Base-by-base conservation (phyloP, 2,888 invertebrate species). In the Linnaemya tessellans region DNA sequence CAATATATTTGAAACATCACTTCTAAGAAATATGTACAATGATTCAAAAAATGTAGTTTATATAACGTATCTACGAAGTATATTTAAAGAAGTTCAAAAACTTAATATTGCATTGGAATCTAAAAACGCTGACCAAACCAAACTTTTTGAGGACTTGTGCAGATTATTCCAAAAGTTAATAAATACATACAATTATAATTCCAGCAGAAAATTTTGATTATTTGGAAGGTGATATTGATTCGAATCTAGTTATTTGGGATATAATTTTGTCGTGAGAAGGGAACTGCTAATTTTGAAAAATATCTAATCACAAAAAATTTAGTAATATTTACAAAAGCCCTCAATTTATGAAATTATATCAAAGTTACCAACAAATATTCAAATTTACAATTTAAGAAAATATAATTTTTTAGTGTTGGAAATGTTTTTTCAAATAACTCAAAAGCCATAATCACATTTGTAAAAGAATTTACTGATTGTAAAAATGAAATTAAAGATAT, bases 81-180 rank as follows among this genome's bases (percentile, higher is more conserved):
- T 43, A 1, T 15, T 43, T 15, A 3, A 13, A 7, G 43, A 43
- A 43, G 43, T 43, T 2, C 43, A 43, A 43, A 49, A 30, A 30
- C 46, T 77, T 8, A 77, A 77, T 43, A 1, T 58, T 9, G 56
- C 77, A 11, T 77, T 67, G 30, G 77, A 77, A 35, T 25, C 67
- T 11, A 38, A 58, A 56, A 41, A 25, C 56, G 56, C 54, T 0
- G 70, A 70, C 15, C 70, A 70, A 41, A 43, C 25, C 0, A 54
- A 54, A 38, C 35, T 54, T 18, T 51, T 51, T 8, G 20, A 18
- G 1, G 49, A 51, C 20, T 18, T 51, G 3, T 51, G 3, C 20
- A 18, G 20, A 18, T 20, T 51, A 20, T 51, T 18, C 18, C 18
- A 51, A 51, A 38, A 1, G 1, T 38, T 38, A 10, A 38, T 1